phyloP scores from a whole-genome alignment of 2,888 invertebrate species.

The Ectemnius lituratus region DNA sequence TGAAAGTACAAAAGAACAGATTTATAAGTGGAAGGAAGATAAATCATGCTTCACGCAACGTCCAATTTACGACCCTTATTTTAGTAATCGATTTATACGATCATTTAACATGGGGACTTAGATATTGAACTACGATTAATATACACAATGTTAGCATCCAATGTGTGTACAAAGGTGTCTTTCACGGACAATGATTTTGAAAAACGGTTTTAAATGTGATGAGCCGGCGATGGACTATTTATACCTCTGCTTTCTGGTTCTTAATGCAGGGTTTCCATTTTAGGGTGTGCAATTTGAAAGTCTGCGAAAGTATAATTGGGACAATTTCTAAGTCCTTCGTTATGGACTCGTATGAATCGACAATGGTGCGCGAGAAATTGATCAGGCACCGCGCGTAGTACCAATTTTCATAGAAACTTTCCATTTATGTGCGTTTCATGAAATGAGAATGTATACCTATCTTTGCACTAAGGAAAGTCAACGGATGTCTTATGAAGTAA shows the following conservation, averaged over 20 bases:
- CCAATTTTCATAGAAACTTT: constrained; percentile 25
- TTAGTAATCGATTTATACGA: constrained; percentile 34
- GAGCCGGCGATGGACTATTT: constrained; percentile 12
- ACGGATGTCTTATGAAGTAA: no score
- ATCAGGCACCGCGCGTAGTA: constrained; percentile 23
- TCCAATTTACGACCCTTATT: constrained; percentile 22
- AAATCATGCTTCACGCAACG: not conserved
- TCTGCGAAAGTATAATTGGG: constrained; percentile 7
- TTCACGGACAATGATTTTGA: constrained; percentile 30
- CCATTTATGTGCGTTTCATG: constrained; percentile 12
- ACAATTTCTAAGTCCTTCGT: constrained; percentile 49
- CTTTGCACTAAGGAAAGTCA: no score
- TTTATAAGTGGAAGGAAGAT: constrained; percentile 18
- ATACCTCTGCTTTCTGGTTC: constrained; percentile 4
- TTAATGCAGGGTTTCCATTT: not conserved
- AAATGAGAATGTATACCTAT: not conserved
- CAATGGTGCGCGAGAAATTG: constrained; percentile 20
- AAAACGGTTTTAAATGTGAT: constrained; percentile 29
- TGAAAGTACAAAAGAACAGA: not conserved
- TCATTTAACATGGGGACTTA: constrained; percentile 55
- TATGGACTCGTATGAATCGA: constrained; percentile 44
- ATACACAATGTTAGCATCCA: constrained; percentile 18
- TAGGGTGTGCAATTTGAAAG: no score
- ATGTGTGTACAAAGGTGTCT: constrained; percentile 17
- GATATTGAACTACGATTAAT: constrained; percentile 35